Evolutionary conservation across 2,888 invertebrate species (phyloP).

Genomic region (Synergus japonicus): DNA sequence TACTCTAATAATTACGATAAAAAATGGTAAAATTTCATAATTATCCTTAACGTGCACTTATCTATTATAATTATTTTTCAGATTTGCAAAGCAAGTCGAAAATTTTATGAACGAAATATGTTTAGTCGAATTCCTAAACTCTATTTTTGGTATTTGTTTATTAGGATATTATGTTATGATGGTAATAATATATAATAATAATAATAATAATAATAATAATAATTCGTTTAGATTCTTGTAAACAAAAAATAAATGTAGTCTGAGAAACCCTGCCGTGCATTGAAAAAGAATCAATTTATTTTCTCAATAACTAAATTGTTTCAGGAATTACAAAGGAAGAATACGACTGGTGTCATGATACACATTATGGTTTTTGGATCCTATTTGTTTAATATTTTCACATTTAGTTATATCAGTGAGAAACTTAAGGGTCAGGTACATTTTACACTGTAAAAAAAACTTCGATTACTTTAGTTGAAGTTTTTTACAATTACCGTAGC

Average conservation of each 20-base stretch:
- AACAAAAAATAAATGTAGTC: no score
- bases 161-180: slow-evolving; percentile 25
- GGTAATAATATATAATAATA: background rate
- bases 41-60: no score
- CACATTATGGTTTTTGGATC: background rate
- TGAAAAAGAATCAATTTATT: no score
- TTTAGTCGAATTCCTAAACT: slow-evolving; percentile 18
- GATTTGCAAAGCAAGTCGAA: slow-evolving; percentile 17
- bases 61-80: background rate
- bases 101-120: slow-evolving; percentile 14
- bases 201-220: background rate
- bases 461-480: no score
- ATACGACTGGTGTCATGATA: background rate
- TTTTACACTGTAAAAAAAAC: no score
- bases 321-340: slow-evolving; percentile 8
- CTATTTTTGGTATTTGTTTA: slow-evolving; percentile 19
- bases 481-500: no score
- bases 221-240: no score
- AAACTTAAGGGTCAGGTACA: background rate
- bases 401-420: slow-evolving; percentile 19
- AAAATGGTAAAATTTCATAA: no score
- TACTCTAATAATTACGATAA: no score
- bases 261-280: no score
- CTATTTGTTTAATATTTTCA: slow-evolving; percentile 22
- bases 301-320: background rate